Evolutionary conservation across 2,888 invertebrate species (phyloP).

Genomic region (Tinea pellionella): DNA sequence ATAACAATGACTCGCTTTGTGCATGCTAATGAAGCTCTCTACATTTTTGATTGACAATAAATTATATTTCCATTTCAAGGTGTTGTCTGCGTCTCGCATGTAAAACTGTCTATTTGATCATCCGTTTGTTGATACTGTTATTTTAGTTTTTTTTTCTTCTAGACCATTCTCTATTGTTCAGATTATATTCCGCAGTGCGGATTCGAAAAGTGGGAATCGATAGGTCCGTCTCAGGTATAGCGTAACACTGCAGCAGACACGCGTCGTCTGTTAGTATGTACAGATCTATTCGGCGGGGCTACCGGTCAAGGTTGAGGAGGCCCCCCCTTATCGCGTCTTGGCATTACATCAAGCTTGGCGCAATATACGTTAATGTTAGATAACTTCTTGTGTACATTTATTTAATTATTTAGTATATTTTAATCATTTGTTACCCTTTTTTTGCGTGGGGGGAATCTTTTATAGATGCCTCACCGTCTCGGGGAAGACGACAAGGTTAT

Average conservation of each 20-base stretch:
- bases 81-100: too few relatives aligned
- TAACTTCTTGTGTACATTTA: not conserved
- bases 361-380: slow-evolving; percentile 17
- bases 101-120: too few relatives aligned
- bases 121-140: too few relatives aligned
- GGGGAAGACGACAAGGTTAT: too few relatives aligned
- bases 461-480: too few relatives aligned
- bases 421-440: too few relatives aligned
- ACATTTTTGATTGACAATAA: not conserved
- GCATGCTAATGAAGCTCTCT: not conserved
- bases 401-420: not conserved
- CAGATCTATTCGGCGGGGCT: slow-evolving; percentile 27
- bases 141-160: not conserved
- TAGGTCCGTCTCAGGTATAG: not conserved
- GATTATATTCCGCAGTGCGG: not conserved
- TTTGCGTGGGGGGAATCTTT: too few relatives aligned
- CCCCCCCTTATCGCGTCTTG: slow-evolving; percentile 53
- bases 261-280: not conserved
- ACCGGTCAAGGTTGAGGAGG: slow-evolving; percentile 59
- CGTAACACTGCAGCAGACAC: not conserved
- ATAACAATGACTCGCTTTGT: not conserved
- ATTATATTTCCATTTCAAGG: not conserved
- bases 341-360: slow-evolving; percentile 40
- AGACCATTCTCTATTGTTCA: not conserved
- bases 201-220: not conserved